phyloP scores from a whole-genome alignment of 2,888 invertebrate species.

The Cinara cedri region DNA sequence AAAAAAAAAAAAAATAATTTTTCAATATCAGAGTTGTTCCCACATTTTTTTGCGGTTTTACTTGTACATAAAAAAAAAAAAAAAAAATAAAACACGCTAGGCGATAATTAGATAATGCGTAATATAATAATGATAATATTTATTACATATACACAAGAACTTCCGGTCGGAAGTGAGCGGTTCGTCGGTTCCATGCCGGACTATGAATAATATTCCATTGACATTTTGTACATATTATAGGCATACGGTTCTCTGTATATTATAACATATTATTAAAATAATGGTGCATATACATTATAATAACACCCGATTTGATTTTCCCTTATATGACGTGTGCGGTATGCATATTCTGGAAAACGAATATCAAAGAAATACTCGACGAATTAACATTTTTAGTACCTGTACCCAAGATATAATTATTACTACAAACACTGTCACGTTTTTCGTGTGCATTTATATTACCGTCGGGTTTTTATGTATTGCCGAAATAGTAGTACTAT shows the following conservation, averaged over 20 bases:
- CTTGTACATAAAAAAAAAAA: neutral
- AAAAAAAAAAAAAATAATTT: no score
- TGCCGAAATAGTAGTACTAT: neutral
- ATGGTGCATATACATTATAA: no score
- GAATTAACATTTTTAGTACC: conserved; percentile 13
- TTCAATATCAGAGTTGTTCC: conserved; percentile 2
- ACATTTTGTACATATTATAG: no score
- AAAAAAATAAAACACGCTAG: conserved; percentile 12
- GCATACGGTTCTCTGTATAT: no score
- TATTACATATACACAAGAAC: neutral
- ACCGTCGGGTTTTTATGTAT: neutral
- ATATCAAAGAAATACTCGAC: conserved; percentile 9
- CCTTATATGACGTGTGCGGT: neutral
- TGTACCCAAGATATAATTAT: no score
- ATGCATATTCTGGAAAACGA: conserved; percentile 20
- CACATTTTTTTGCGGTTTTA: neutral
- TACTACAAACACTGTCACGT: conserved; percentile 21
- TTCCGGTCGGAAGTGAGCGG: conserved; percentile 44
- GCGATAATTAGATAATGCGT: conserved; percentile 22
- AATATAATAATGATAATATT: neutral
- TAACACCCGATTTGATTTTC: conserved; percentile 19
- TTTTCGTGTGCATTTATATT: conserved; percentile 12
- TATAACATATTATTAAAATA: neutral
- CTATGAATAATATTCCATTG: no score
- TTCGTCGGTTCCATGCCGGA: conserved; percentile 30